Evolutionary conservation across 2,113 vertebrate genomes (phyloP).

Genomic region (Peucedramus taeniatus): DNA sequence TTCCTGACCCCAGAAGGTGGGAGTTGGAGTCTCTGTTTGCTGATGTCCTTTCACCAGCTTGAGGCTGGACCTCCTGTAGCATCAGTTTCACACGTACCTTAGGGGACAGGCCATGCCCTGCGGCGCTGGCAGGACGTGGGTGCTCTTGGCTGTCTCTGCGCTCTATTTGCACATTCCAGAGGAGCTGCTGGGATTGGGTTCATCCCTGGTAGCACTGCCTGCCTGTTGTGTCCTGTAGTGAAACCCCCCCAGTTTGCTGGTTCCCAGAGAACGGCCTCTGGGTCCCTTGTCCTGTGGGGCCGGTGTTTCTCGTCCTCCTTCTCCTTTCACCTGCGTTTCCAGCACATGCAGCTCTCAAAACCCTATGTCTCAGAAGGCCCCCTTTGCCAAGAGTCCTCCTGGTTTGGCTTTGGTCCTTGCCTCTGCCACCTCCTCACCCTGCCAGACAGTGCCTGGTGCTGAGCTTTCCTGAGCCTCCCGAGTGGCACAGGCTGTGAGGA

Average conservation of each 20-base stretch:
- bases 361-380: neutral
- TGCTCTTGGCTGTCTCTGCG: neutral
- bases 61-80: neutral
- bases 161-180: conserved; percentile 19
- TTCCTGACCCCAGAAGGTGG: neutral
- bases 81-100: neutral
- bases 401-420: neutral
- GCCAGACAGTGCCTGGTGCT: neutral
- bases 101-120: neutral
- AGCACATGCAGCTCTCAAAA: neutral
- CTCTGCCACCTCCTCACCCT: neutral
- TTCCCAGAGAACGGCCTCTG: neutral
- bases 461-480: neutral
- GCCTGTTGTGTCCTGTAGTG: neutral
- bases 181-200: neutral
- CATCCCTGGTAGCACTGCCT: neutral
- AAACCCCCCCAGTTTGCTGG: neutral
- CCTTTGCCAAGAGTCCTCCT: neutral
- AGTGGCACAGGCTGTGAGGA: neutral
- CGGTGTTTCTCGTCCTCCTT: neutral
- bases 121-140: neutral
- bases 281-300: neutral
- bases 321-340: neutral
- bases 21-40: neutral
- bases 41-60: neutral